These are phyloP conservation scores for Forficula auricularia DNA, from an alignment of 1,140 invertebrate genomes.

Conservation along the genomic window DNA sequence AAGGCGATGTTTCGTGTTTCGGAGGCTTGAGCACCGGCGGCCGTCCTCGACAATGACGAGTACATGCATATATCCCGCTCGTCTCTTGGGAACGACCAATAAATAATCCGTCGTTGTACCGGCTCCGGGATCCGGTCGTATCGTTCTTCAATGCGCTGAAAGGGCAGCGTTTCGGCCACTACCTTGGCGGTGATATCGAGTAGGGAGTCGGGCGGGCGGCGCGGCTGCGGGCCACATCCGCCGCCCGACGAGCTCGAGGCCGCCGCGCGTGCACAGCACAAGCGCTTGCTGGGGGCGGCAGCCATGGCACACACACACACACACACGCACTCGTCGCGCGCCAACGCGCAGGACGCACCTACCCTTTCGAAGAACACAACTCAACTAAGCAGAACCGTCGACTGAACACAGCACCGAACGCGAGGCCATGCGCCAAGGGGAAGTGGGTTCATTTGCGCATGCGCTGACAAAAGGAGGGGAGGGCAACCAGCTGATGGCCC, in stretches of 20 bases:
- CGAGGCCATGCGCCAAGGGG: constrained; percentile 9
- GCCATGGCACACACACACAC: not conserved
- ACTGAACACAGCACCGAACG: too few species aligned
- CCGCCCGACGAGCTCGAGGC: not conserved
- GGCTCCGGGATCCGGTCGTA: constrained; percentile 74
- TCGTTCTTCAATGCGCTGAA: constrained; percentile 69
- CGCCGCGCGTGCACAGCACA: not conserved
- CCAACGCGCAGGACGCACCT: constrained; percentile 5
- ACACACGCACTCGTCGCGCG: not conserved
- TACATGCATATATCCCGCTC: constrained; percentile 79
- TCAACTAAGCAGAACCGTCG: too few species aligned
- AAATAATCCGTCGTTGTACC: constrained; percentile 69
- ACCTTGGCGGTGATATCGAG: constrained; percentile 67
- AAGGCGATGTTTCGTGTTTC: constrained; percentile 66
- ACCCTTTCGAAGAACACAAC: constrained; percentile 25
- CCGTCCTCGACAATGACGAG: constrained; percentile 50
- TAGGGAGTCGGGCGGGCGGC: constrained; percentile 38
- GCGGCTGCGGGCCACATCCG: not conserved
- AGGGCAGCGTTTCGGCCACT: constrained; percentile 66
- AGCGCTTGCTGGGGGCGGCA: too few species aligned
- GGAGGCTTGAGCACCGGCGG: constrained; percentile 19
- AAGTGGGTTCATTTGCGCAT: constrained; percentile 2
- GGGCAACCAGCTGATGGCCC: too few species aligned
- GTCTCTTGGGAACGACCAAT: constrained; percentile 73
- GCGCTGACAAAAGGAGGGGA: not conserved